phyloP scores from a whole-genome alignment of 2,113 vertebrate species.

The Podarcis muralis region DNA sequence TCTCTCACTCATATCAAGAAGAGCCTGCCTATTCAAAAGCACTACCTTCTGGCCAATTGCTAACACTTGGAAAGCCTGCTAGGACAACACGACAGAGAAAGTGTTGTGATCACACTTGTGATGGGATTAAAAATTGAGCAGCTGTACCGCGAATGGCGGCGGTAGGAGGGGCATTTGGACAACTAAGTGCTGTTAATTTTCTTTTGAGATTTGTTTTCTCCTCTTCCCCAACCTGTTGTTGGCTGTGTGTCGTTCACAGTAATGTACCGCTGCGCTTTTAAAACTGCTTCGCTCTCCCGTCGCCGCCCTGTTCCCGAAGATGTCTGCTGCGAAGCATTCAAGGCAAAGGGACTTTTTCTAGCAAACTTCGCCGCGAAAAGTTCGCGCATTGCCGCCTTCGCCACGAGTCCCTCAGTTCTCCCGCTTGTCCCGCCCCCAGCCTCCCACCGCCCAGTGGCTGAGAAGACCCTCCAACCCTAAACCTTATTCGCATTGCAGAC shows the following conservation, averaged over 20 bases:
- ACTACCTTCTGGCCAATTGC: not conserved
- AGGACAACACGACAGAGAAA: not conserved
- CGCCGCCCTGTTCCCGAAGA: not conserved
- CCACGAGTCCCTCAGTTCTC: too few relatives aligned
- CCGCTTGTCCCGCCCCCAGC: rapidly evolving
- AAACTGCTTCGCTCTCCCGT: too few relatives aligned
- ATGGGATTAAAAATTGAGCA: not conserved
- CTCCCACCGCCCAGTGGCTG: not conserved
- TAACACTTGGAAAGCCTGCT: not conserved
- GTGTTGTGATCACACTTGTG: not conserved
- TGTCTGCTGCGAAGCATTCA: not conserved
- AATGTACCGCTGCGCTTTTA: not conserved
- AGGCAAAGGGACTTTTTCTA: not conserved
- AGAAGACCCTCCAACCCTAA: not conserved
- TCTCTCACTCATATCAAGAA: not conserved
- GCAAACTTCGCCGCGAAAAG: not conserved
- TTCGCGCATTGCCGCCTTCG: not conserved
- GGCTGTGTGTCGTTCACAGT: not conserved
- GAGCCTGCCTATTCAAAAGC: not conserved
- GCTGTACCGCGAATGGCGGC: not conserved
- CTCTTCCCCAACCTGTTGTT: not conserved
- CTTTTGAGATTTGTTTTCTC: not conserved
- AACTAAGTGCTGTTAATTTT: not conserved
- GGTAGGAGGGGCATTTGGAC: not conserved
- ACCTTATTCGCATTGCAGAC: too few relatives aligned